phyloP scores from a whole-genome alignment of 2,113 vertebrate genomes.

The Phodopus roborovskii region DNA sequence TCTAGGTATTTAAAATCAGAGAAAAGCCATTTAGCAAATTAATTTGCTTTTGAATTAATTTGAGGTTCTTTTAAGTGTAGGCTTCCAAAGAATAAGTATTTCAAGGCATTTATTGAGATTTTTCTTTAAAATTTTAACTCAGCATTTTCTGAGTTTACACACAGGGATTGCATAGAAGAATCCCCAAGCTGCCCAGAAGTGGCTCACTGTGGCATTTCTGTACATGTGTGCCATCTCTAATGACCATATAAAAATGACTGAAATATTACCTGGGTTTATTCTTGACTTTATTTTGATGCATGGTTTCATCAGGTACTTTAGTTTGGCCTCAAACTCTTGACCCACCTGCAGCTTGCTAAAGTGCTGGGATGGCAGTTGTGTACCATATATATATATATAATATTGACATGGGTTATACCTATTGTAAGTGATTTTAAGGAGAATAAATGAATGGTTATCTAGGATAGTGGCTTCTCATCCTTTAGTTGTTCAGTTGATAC shows the following conservation, averaged over 20 bases:
- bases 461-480: not conserved
- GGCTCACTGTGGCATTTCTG: not conserved
- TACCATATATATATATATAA: slow-evolving; percentile 57
- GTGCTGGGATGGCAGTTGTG: not conserved
- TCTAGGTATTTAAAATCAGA: slow-evolving; percentile 61
- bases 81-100: slow-evolving; percentile 76
- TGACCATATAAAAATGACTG: not conserved
- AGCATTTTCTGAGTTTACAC: not conserved
- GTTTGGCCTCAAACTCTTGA: not conserved
- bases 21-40: slow-evolving; percentile 53
- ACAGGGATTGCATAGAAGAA: not conserved
- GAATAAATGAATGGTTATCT: not conserved
- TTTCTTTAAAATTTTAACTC: not conserved
- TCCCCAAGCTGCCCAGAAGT: not conserved
- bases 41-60: slow-evolving; percentile 73
- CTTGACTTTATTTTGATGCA: not conserved
- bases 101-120: slow-evolving; percentile 3
- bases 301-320: not conserved
- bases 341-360: not conserved
- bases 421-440: slow-evolving; percentile 28
- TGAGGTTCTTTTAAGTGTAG: slow-evolving; percentile 72
- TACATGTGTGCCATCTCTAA: not conserved
- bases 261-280: not conserved
- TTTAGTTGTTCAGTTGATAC: not conserved
- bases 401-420: not conserved